Base-by-base conservation (phyloP, 2,888 invertebrate species). In the Dynastes maya region DNA sequence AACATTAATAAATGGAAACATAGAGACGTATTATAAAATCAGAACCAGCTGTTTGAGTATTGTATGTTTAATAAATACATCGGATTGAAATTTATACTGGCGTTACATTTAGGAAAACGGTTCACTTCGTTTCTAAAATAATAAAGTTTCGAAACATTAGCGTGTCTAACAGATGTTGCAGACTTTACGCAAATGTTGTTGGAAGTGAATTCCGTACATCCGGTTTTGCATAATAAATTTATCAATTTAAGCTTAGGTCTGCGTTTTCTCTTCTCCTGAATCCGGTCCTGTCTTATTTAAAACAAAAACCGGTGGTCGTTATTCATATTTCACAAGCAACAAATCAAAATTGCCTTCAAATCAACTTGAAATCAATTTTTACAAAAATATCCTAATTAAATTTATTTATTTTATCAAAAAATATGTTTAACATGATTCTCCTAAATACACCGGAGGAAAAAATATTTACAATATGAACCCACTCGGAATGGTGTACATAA, bases 41-140 rank as follows among this genome's bases (percentile, higher is more conserved):
- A 55, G 8, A 55, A 2, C n/a, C 55, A 16, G 55, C 9, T 45
- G 45, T 11, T 45, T 11, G 22, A 55, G 16, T 55, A 55, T 55
- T 55, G 55, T 55, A 55, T 55, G 55, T 55, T 55, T 55, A 55
- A 55, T 55, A 55, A 55, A 55, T 55, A 55, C 16, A 55, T 55
- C 55, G 55, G n/a, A 55, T n/a, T 55, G 55, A 55, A 55, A 55
- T 55, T 55, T 55, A 55, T 55, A 55, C 22, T 55, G n/a, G 55
- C 55, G 55, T 55, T 55, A 55, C 55, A 22, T 55, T 55, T 16
- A 22, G 6, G 55, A 22, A 55, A 55, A n/a, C 55, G 13, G 22
- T 16, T n/a, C n/a, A 6, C 55, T n/a, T 22, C 22, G 16, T 1
- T 22, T 16, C 22, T 16, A 55, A 11, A 55, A 45, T 45, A 45